phyloP scores from a whole-genome alignment of 2,888 invertebrate genomes.

The Petrolisthes manimaculis region DNA sequence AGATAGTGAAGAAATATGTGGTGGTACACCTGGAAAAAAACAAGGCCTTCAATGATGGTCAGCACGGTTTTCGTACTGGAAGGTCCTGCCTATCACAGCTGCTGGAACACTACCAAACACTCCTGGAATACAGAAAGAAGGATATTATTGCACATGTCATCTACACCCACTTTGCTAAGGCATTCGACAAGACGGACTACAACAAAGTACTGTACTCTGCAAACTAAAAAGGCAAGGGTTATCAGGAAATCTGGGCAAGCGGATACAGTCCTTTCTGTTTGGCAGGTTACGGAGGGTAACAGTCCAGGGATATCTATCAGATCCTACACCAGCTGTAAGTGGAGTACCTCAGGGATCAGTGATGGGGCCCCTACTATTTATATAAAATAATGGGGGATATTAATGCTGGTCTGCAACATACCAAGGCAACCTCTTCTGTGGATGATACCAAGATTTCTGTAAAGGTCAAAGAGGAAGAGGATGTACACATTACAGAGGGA shows the following conservation, averaged over 20 bases:
- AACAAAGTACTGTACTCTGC: neutral
- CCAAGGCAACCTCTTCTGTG: constrained; percentile 7
- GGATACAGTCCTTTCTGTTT: neutral
- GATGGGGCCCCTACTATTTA: constrained; percentile 13
- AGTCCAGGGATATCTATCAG: constrained; percentile 4
- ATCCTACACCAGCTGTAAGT: neutral
- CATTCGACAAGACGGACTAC: constrained; percentile 16
- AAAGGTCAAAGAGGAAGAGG: neutral
- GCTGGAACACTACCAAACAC: neutral
- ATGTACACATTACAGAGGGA: constrained; percentile 25
- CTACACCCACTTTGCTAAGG: neutral
- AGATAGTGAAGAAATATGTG: neutral
- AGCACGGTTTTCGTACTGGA: constrained; percentile 4
- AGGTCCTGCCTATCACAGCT: constrained; percentile 15
- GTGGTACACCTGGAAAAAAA: neutral
- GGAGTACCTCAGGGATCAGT: constrained; percentile 23
- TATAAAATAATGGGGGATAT: constrained; percentile 29
- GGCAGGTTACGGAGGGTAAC: neutral
- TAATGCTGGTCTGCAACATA: neutral
- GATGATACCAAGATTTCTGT: constrained; percentile 26
- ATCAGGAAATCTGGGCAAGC: too few species aligned
- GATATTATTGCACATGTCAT: neutral
- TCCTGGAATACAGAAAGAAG: too few species aligned
- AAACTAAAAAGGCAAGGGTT: too few species aligned
- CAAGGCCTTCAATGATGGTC: neutral